Evolutionary conservation across 2,113 vertebrate genomes (phyloP).

Genomic region (Melanocharis versteri): DNA sequence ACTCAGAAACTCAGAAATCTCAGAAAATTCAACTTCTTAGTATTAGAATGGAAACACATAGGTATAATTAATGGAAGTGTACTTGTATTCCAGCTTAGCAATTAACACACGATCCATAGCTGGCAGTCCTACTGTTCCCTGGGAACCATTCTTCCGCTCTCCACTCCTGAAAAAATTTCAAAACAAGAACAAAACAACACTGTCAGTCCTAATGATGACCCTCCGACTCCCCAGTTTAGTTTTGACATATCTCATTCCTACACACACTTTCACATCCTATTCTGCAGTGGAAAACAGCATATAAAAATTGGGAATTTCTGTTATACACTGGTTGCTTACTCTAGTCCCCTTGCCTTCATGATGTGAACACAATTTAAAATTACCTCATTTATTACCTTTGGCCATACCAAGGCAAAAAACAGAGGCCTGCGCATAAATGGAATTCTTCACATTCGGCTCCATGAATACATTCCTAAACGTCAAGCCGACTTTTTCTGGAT

Average conservation of each 20-base stretch:
- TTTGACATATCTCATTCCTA: not conserved
- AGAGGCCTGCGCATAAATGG: not conserved
- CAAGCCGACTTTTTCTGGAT: not conserved
- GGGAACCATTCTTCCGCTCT: not conserved
- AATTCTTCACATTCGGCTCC: not conserved
- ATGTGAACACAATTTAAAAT: not conserved
- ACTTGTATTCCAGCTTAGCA: not conserved
- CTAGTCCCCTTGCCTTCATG: not conserved
- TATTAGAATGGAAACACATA: not conserved
- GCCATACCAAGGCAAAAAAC: not conserved
- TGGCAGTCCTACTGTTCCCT: not conserved
- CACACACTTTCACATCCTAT: not conserved
- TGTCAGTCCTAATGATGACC: not conserved
- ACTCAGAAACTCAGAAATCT: not conserved
- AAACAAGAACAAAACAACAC: not conserved
- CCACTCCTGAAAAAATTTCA: not conserved
- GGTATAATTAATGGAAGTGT: not conserved
- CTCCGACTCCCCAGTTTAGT: not conserved
- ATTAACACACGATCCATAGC: rapidly evolving
- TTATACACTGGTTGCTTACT: not conserved
- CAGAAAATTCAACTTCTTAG: not conserved
- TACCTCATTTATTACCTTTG: not conserved
- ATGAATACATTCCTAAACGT: not conserved
- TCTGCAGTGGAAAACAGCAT: not conserved
- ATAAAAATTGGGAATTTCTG: not conserved